These are phyloP conservation scores for Butastur rufipennis DNA, from an alignment of 2,113 vertebrate genomes.

Conservation along the genomic window DNA sequence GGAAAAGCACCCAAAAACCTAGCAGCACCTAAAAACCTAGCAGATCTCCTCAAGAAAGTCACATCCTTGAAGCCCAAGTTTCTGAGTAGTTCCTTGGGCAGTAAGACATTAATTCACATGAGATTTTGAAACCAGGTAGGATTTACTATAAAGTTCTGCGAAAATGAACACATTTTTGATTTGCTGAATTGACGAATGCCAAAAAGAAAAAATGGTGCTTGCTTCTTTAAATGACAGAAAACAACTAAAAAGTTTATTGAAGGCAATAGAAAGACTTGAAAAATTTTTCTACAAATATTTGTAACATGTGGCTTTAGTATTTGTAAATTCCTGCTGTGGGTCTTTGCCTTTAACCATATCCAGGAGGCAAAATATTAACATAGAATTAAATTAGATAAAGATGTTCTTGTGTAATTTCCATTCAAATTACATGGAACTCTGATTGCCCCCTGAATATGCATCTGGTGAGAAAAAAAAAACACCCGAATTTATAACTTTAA, in stretches of 20 bases:
- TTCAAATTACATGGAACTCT: constrained; percentile 20
- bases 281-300: not conserved
- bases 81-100: not conserved
- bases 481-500: not conserved
- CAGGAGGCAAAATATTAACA: constrained; percentile 14
- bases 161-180: not conserved
- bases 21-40: not conserved
- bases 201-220: not conserved
- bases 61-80: not conserved
- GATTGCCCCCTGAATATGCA: not conserved
- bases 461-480: not conserved
- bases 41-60: not conserved
- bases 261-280: not conserved
- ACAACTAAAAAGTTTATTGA: not conserved
- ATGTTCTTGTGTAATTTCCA: not conserved
- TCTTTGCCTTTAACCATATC: not conserved
- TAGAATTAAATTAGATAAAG: constrained; percentile 29
- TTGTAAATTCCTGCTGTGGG: not conserved
- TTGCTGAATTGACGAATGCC: not conserved
- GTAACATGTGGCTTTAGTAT: not conserved
- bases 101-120: not conserved
- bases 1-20: not conserved
- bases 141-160: not conserved
- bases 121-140: not conserved
- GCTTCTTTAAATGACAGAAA: not conserved